These are phyloP conservation scores for Notodonta dromedarius DNA, from an alignment of 2,888 invertebrate genomes.

Conservation along the genomic window DNA sequence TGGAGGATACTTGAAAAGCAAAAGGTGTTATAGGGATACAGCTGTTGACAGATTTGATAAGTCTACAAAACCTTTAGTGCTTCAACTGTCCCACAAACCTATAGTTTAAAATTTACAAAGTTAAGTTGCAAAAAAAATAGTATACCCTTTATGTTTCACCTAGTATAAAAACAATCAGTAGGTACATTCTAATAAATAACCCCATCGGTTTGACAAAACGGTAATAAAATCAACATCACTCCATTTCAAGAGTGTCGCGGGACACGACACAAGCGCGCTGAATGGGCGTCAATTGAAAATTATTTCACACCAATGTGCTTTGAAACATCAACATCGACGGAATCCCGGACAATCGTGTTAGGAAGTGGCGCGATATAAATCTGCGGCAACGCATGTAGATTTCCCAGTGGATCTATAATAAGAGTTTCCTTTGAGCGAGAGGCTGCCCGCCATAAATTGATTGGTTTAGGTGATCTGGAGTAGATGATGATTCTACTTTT, in stretches of 20 bases:
- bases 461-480: conserved; percentile 11
- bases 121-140: too few relatives aligned
- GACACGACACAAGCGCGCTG: background rate
- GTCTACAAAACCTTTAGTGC: too few relatives aligned
- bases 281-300: conserved; percentile 4
- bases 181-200: too few relatives aligned
- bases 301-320: conserved; percentile 13
- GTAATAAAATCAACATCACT: background rate
- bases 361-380: conserved; percentile 36
- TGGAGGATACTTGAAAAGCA: too few relatives aligned
- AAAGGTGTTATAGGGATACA: too few relatives aligned
- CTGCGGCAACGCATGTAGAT: conserved; percentile 45
- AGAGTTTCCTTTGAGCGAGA: conserved; percentile 32
- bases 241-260: background rate
- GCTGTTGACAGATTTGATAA: too few relatives aligned
- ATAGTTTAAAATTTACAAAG: too few relatives aligned
- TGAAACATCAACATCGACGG: conserved; percentile 18
- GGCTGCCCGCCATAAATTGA: conserved; percentile 20
- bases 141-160: too few relatives aligned
- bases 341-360: conserved; percentile 14
- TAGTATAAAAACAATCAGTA: too few relatives aligned
- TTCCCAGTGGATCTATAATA: conserved; percentile 49
- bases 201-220: background rate
- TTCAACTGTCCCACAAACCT: too few relatives aligned
- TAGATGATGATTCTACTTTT: too few relatives aligned